Evolutionary conservation across 2,113 vertebrate genomes (phyloP), one percentile per base, ranked within the genome.

Genomic region (Cyanoderma ruficeps): DNA sequence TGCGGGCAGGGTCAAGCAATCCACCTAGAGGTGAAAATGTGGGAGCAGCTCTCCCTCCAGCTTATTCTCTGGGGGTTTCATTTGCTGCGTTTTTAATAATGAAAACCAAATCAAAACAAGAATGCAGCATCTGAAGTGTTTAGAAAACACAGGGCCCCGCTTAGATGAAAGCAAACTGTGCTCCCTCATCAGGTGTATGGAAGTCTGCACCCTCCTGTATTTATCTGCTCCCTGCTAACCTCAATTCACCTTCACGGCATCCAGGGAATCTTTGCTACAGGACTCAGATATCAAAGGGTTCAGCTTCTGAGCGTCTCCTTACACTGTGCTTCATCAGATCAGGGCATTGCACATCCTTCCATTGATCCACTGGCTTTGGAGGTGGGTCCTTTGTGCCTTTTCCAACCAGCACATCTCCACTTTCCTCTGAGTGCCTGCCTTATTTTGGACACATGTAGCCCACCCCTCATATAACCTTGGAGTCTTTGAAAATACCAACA

Each of bases 211-310:
- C 87, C 92, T 95, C 80, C 88, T 88, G 37, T 89, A 57, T 83
- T 97, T 97, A 94, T 93, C 92, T 95, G 80, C 63, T 96, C 83
- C n/a, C 56, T 68, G 81, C 90, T 97, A 93, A 96, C 87, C 95
- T 96, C 94, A 92, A 1, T 94, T 97, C 95, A 96, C 94, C 95
- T 94, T 47, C 6, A 4, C 90, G 93, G 67, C 69, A 96, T 91
- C 44, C 86, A 94, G 86, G 81, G 78, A 95, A 93, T 91, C 88
- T 97, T 97, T 94, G 93, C 91, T 92, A 91, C 81, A 89, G 78
- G 93, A 82, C 85, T 94, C 72, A 47, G 55, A 59, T 91, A 94
- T 94, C 91, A 96, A 96, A 96, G 91, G 59, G 64, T 94, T 78
- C 47, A 44, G 35, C 46, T 93, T 92, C 87, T 95, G 87, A 93